Percentiles rank a stretch among this genome's conserved stretches.
Conservation (phyloP, 2,888 invertebrate genomes). For the Andricus curvator region DNA sequence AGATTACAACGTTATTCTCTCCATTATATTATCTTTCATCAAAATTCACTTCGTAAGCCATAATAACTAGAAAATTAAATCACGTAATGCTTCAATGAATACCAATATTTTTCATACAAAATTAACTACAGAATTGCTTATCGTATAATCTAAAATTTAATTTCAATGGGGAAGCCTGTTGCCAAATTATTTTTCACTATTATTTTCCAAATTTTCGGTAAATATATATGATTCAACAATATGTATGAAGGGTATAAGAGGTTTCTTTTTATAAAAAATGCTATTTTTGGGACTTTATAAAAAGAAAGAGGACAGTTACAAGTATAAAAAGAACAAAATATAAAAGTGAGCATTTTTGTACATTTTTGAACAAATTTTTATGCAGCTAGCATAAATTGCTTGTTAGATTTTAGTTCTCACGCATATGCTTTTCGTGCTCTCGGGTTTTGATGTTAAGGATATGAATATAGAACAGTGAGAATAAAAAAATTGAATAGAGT, state of each 20-base stretch:
- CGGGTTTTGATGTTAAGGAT: slow-evolving; percentile 55
- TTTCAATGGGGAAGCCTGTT: background rate
- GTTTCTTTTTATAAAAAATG: no score
- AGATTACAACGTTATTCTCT: slow-evolving; percentile 16
- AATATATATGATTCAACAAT: background rate
- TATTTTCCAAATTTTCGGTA: background rate
- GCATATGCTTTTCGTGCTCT: slow-evolving; percentile 51
- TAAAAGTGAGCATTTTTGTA: no score
- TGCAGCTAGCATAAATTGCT: no score
- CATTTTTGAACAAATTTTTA: no score
- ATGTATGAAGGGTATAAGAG: no score
- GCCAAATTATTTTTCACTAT: background rate
- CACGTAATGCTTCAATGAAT: slow-evolving; percentile 37
- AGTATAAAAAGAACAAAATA: no score
- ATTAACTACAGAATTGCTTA: slow-evolving; percentile 7
- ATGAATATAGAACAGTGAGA: no score
- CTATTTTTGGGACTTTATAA: no score
- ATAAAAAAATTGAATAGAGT: no score
- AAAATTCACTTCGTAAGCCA: slow-evolving; percentile 25
- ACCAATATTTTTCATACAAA: slow-evolving; percentile 10
- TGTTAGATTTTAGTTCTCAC: slow-evolving; percentile 50
- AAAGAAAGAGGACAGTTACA: no score
- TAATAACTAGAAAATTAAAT: slow-evolving; percentile 33
- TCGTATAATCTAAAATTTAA: background rate
- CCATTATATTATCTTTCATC: slow-evolving; percentile 35